A percentile compares a stretch with the other conserved stretches of the same genome.
Evolutionary conservation across 2,797 vertebrate species (phyloP).

Genomic region (Pogonophryne albipinna): DNA sequence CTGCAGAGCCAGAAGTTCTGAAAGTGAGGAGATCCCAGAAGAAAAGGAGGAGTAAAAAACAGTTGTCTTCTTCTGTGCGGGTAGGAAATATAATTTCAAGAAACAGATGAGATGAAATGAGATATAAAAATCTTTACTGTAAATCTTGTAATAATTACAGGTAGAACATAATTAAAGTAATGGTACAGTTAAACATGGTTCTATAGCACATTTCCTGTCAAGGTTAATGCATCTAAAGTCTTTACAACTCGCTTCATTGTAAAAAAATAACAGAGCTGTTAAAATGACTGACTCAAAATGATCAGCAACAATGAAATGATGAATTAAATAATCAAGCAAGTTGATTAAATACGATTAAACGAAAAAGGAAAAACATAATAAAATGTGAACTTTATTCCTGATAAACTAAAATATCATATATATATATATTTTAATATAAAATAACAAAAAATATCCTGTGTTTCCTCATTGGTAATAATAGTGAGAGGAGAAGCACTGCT

Average conservation of each 20-base stretch:
- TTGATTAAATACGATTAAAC: too few relatives aligned
- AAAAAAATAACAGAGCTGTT: background rate
- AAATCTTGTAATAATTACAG: too few relatives aligned
- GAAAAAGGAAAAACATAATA: too few relatives aligned
- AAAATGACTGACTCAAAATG: background rate
- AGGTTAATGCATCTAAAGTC: background rate
- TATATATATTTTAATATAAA: too few relatives aligned
- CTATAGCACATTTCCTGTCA: background rate
- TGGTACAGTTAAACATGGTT: background rate
- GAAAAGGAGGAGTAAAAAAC: constrained; percentile 70
- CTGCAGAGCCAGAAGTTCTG: constrained; percentile 43
- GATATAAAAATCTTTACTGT: background rate
- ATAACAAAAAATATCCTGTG: too few relatives aligned
- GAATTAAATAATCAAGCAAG: too few relatives aligned
- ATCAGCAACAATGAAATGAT: too few relatives aligned
- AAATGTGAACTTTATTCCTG: too few relatives aligned
- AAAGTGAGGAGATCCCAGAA: constrained; percentile 62
- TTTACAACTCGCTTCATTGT: background rate
- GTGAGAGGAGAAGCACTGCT: too few relatives aligned
- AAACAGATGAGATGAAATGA: background rate
- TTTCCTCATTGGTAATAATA: too few relatives aligned
- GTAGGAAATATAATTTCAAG: constrained; percentile 58
- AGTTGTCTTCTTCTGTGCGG: constrained; percentile 42
- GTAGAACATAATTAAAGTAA: background rate
- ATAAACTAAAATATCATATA: too few relatives aligned